Evolutionary conservation across 1,140 invertebrate species (phyloP).

Genomic region (Pygmarrhopalites habei): DNA sequence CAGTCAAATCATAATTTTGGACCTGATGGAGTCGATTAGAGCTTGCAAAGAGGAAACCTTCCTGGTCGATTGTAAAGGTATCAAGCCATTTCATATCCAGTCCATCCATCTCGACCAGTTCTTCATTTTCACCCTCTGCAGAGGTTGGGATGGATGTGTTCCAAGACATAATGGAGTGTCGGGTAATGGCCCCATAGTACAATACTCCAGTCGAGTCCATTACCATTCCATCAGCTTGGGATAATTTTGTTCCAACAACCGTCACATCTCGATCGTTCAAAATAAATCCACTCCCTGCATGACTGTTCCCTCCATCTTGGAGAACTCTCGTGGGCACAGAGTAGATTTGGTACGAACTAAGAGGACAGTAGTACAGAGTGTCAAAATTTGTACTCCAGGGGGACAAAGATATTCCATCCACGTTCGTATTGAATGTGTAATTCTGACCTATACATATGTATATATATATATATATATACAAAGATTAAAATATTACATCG

Average conservation of each 20-base stretch:
- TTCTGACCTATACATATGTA: constrained; percentile 3
- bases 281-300: neutral
- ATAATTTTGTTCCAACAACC: neutral
- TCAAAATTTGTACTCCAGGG: constrained; percentile 52
- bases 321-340: constrained; percentile 57
- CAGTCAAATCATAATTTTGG: constrained; percentile 48
- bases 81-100: no score
- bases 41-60: neutral
- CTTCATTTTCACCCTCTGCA: neutral
- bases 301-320: constrained; percentile 42
- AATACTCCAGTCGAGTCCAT: constrained; percentile 59
- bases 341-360: constrained; percentile 72
- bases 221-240: constrained; percentile 59
- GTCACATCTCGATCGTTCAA: neutral
- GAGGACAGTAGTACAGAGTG: constrained; percentile 66
- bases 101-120: constrained; percentile 56
- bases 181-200: constrained; percentile 57
- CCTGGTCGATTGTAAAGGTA: neutral
- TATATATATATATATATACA: no score
- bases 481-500: no score
- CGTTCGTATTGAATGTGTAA: constrained; percentile 1
- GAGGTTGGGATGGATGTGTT: constrained; percentile 46
- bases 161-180: constrained; percentile 59
- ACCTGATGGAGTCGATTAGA: neutral
- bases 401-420: constrained; percentile 50